Percentiles rank a stretch among this genome's conserved stretches.
phyloP scores from a whole-genome alignment of 2,797 vertebrate species.

The Myotis planiceps region DNA sequence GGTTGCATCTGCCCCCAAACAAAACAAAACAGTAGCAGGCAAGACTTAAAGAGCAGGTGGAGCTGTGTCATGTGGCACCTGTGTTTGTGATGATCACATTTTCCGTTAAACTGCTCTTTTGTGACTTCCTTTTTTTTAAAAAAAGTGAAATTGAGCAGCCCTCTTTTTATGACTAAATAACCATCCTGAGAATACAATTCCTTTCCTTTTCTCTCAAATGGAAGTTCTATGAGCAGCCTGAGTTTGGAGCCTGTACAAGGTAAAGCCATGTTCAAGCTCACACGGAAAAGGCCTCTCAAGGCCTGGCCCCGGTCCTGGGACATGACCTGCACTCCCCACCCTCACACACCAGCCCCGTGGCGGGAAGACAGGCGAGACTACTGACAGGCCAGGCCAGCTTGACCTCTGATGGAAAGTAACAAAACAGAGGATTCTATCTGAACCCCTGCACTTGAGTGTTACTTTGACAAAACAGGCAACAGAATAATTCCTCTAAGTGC shows the following conservation, averaged over 20 bases:
- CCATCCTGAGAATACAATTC: not conserved
- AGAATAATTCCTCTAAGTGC: not conserved
- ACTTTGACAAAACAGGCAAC: not conserved
- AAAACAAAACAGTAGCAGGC: not conserved
- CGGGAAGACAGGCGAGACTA: not conserved
- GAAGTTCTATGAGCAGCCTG: not conserved
- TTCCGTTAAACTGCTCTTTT: conserved; percentile 45
- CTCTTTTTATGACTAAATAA: not conserved
- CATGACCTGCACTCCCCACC: fast-evolving
- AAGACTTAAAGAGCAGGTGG: not conserved
- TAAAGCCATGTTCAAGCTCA: not conserved
- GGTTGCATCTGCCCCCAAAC: not conserved
- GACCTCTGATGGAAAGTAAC: fast-evolving
- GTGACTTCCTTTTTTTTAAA: conserved; percentile 6
- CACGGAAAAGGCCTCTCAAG: not conserved
- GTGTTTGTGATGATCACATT: not conserved
- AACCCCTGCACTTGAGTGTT: not conserved
- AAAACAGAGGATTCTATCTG: not conserved
- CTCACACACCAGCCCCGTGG: not conserved
- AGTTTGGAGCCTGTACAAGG: not conserved
- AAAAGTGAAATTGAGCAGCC: not conserved
- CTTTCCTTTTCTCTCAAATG: not conserved
- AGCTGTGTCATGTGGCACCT: not conserved
- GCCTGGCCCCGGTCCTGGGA: not conserved
- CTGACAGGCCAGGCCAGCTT: not conserved